phyloP scores from a whole-genome alignment of 2,113 vertebrate genomes.

The Motacilla tschutschensis region DNA sequence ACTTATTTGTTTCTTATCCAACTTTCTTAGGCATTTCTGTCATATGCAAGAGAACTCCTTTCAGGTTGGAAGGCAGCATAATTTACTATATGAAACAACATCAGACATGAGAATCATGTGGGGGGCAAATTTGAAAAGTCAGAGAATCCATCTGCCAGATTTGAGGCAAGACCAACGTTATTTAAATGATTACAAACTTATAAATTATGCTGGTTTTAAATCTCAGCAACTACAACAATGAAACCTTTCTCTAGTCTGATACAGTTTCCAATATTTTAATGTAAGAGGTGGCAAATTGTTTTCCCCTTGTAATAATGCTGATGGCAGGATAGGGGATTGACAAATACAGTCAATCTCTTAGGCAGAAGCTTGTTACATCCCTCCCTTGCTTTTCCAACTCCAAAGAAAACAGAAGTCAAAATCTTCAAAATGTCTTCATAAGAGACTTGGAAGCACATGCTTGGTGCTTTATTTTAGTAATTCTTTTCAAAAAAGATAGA shows the following conservation, averaged over 20 bases:
- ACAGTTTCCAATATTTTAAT: neutral
- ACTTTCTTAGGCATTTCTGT: neutral
- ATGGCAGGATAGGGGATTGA: neutral
- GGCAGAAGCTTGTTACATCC: neutral
- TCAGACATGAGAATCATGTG: neutral
- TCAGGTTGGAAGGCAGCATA: neutral
- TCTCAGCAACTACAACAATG: neutral
- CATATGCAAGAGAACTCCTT: neutral
- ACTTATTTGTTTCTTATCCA: neutral
- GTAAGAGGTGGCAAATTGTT: neutral
- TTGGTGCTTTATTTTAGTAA: neutral
- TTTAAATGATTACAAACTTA: neutral
- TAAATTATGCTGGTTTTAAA: neutral
- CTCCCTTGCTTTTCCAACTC: neutral
- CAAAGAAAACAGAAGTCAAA: conserved; percentile 2
- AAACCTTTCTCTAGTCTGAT: neutral
- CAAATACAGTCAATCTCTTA: neutral
- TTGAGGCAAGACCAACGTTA: neutral
- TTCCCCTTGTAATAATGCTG: neutral
- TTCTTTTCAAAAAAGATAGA: neutral
- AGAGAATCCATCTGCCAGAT: neutral
- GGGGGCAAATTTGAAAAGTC: neutral
- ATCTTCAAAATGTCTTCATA: neutral
- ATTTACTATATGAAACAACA: neutral
- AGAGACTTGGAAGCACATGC: neutral